These are phyloP conservation scores for Sclerodermus sp. DNA, from an alignment of 2,888 invertebrate species.

Conservation along the genomic window DNA sequence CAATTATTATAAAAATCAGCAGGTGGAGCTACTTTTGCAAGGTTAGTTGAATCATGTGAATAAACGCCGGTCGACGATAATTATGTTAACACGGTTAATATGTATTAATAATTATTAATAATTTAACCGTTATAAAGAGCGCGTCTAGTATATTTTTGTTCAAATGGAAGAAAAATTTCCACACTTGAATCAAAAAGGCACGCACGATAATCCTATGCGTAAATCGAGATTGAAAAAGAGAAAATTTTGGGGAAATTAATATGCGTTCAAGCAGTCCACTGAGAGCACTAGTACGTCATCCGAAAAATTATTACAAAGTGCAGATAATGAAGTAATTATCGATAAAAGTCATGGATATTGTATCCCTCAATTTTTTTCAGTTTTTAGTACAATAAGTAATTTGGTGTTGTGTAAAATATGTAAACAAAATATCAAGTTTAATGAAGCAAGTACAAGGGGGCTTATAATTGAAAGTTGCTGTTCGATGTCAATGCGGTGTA, in stretches of 20 bases:
- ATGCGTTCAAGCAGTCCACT: neutral
- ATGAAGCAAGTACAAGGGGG: conserved; percentile 10
- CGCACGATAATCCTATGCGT: neutral
- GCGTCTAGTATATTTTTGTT: no score
- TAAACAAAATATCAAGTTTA: conserved; percentile 9
- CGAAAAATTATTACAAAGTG: neutral
- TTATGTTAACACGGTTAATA: no score
- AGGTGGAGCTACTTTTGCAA: no score
- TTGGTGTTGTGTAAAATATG: conserved; percentile 9
- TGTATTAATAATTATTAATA: no score
- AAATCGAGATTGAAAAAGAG: neutral
- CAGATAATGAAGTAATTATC: neutral
- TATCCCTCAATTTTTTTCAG: conserved; percentile 8
- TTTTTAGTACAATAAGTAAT: conserved; percentile 6
- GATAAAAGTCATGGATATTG: conserved; percentile 6
- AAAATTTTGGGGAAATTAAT: neutral
- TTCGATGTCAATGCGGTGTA: conserved; percentile 4
- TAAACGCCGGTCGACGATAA: no score
- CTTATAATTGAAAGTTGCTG: conserved; percentile 4
- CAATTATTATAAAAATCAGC: no score
- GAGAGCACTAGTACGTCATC: neutral
- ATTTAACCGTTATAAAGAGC: no score
- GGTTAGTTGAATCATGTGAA: no score
- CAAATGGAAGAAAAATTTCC: neutral
- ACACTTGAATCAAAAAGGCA: neutral